A percentile compares a stretch with the other conserved stretches of the same genome.
These are phyloP conservation scores for Corvus cornix DNA, from an alignment of 2,113 vertebrate species.

Conservation along the genomic window DNA sequence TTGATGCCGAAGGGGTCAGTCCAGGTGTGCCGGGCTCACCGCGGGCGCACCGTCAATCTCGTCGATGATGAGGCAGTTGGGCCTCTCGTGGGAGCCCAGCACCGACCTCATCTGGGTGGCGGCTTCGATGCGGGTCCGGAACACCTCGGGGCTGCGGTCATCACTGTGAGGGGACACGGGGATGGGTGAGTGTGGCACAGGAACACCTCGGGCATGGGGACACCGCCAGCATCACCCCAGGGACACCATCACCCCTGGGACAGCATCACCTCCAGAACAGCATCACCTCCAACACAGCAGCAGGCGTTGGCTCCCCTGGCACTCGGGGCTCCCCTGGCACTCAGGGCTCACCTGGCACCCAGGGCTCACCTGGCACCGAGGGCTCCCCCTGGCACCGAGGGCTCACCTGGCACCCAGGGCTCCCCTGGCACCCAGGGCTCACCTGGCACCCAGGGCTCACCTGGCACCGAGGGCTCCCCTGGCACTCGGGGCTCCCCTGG, in stretches of 20 bases:
- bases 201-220: fast-evolving
- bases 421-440: conserved; percentile 79
- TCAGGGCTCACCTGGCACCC: not conserved
- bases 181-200: fast-evolving
- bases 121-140: conserved; percentile 87
- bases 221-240: fast-evolving
- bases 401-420: conserved; percentile 61
- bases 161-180: conserved; percentile 72
- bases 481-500: too few species aligned
- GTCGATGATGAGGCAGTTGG: conserved; percentile 95
- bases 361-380: conserved; percentile 69
- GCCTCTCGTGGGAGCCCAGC: conserved; percentile 85
- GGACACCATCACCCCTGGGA: not conserved
- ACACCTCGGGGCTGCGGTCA: conserved; percentile 91
- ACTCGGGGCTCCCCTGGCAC: conserved; percentile 77
- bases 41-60: conserved; percentile 92
- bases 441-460: conserved; percentile 78
- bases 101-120: conserved; percentile 97
- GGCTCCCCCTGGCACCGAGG: conserved; percentile 81
- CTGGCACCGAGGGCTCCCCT: too few species aligned
- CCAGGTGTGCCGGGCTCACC: conserved; percentile 60
- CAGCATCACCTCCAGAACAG: not conserved
- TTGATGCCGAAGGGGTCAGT: not conserved
- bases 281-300: not conserved
- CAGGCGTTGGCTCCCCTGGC: conserved; percentile 78